Base-by-base conservation (phyloP, 2,113 vertebrate species). In the Menidia beryllina region DNA sequence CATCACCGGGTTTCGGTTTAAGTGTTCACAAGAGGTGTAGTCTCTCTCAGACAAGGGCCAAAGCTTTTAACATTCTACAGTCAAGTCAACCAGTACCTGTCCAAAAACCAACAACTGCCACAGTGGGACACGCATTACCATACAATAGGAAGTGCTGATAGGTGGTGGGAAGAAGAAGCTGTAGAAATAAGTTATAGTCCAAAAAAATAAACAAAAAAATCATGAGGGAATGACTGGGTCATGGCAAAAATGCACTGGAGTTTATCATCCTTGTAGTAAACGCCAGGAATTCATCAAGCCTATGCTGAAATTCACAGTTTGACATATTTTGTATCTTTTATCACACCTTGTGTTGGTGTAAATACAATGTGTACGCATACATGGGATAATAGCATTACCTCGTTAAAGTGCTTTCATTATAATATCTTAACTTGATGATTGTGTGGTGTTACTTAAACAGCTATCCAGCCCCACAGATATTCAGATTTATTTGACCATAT, bases 1-100 rank as follows among this genome's bases (percentile, higher is more conserved):
- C 14, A 50, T 67, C 21, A 1, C 49, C 36, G n/a, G 38, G 24
- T 66, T 64, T 64, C 47, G 68, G 34, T 69, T 51, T 8, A 71
- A 70, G 5, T 36, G 17, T 20, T 14, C 21, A 39, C 17, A 45
- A 45, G 5, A 1, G 7, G 13, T 47, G 19, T 30, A n/a, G 26
- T 47, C 10, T 25, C 3, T 14, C 10, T 20, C 9, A 50, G 17
- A 24, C 8, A n/a, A 23, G 21, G 34, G 36, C 20, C 45, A 50
- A 38, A 38, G 15, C 11, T 9, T 13, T 6, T 5, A 15, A 38
- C 8, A 9, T 50, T 36, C 30, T 49, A 6, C 27, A 19, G 14
- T 36, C 24, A 34, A 15, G 36, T 24, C 20, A 15, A 6, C 36
- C 55, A 41, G 12, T 24, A 57, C 19, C 41, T 45, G n/a, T 17